A percentile compares a stretch with the other conserved stretches of the same genome.
Conservation (phyloP, 2,113 vertebrate species). For the Cnemophilus loriae region DNA sequence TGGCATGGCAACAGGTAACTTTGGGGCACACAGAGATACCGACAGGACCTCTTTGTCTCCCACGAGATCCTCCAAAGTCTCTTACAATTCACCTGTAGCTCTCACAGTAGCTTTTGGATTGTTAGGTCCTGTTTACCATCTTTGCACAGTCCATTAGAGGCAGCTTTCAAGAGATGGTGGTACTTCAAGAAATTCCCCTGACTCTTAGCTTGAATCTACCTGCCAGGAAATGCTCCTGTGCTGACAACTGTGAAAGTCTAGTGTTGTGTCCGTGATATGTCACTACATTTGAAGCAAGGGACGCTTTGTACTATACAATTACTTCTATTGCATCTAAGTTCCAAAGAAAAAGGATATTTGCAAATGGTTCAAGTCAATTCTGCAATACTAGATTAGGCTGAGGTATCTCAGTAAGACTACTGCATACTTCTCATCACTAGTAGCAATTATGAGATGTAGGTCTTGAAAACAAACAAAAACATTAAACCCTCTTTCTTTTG, state of each 20-base stretch:
- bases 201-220: neutral
- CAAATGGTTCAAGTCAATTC: neutral
- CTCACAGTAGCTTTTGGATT: neutral
- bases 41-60: neutral
- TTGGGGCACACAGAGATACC: too few relatives aligned
- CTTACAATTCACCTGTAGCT: neutral
- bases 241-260: neutral
- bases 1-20: neutral
- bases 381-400: neutral
- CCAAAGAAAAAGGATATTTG: neutral
- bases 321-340: neutral
- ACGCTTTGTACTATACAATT: neutral
- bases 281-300: neutral
- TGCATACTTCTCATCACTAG: neutral
- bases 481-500: neutral
- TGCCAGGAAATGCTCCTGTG: neutral
- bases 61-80: neutral
- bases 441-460: neutral
- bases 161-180: neutral
- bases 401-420: neutral
- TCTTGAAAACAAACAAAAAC: neutral
- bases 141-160: neutral
- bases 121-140: neutral
- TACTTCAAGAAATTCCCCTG: neutral
- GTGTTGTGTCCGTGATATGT: neutral